Conservation (phyloP, 2,888 invertebrate species). For the Magallana nippona region DNA sequence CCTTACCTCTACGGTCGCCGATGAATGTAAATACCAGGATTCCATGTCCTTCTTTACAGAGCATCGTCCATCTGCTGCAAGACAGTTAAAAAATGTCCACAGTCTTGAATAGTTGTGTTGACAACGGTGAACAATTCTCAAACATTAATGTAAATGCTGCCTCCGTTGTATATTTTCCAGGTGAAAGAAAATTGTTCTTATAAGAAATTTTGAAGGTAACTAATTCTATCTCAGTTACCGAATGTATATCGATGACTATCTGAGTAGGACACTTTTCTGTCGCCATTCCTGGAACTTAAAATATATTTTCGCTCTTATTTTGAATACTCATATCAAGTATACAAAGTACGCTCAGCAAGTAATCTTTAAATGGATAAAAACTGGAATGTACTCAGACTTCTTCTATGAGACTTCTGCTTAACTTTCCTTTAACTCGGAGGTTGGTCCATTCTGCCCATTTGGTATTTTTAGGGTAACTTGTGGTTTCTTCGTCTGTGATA, state of each 20-base stretch:
- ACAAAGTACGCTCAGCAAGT: slow-evolving; percentile 1
- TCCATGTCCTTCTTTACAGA: slow-evolving; percentile 1
- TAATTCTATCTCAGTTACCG: not conserved
- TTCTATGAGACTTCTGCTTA: not conserved
- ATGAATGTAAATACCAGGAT: slow-evolving; percentile 15
- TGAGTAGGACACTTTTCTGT: not conserved
- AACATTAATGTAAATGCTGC: slow-evolving; percentile 17
- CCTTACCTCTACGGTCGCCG: slow-evolving; percentile 7
- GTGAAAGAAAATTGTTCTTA: slow-evolving; percentile 24
- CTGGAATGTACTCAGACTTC: not conserved
- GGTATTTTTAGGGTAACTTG: not conserved
- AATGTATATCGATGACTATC: not conserved
- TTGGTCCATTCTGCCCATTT: not conserved
- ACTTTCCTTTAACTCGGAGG: not conserved
- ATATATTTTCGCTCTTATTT: not conserved
- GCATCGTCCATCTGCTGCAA: not conserved
- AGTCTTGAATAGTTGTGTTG: slow-evolving; percentile 15
- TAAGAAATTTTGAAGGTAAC: slow-evolving; percentile 10
- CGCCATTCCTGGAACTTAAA: slow-evolving; percentile 32
- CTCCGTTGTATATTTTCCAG: not conserved
- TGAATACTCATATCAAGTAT: slow-evolving; percentile 20
- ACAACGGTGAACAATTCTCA: slow-evolving; percentile 4
- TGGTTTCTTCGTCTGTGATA: not conserved
- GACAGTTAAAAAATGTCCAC: slow-evolving; percentile 9
- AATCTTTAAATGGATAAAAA: slow-evolving; percentile 1